Evolutionary conservation across 2,113 vertebrate genomes (phyloP).

Genomic region (Butorides virescens): DNA sequence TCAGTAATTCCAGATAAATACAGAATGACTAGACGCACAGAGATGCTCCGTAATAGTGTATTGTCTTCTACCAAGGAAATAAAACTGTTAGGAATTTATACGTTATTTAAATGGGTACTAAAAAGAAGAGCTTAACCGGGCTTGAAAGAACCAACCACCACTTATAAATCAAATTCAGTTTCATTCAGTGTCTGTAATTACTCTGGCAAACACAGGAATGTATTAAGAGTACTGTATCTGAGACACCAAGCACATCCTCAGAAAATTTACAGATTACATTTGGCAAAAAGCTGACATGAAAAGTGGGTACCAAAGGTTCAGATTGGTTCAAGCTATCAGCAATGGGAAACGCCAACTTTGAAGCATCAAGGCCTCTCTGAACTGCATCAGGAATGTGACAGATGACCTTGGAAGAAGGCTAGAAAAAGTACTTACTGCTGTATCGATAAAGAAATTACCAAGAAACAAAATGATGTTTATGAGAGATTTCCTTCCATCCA

Average conservation of each 20-base stretch:
- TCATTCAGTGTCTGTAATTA: not conserved
- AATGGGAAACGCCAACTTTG: not conserved
- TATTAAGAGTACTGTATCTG: not conserved
- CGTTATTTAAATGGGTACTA: not conserved
- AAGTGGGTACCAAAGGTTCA: not conserved
- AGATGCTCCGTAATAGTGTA: not conserved
- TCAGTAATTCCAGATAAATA: not conserved
- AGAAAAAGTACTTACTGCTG: not conserved
- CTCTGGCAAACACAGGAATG: not conserved
- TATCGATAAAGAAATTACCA: not conserved
- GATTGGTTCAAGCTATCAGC: not conserved
- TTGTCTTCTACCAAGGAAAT: not conserved
- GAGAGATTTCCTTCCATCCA: not conserved
- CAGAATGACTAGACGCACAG: not conserved
- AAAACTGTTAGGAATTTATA: not conserved
- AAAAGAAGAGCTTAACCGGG: not conserved
- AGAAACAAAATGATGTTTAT: not conserved
- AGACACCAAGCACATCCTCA: not conserved
- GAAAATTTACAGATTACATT: not conserved
- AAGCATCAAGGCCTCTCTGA: not conserved
- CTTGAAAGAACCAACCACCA: not conserved
- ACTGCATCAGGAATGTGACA: accelerated
- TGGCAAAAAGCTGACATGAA: not conserved
- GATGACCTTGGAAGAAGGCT: not conserved
- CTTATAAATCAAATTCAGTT: not conserved